A percentile compares a stretch with the other conserved stretches of the same genome.
Evolutionary conservation across 2,888 invertebrate species (phyloP).

Genomic region (Amphiduros pacificus): DNA sequence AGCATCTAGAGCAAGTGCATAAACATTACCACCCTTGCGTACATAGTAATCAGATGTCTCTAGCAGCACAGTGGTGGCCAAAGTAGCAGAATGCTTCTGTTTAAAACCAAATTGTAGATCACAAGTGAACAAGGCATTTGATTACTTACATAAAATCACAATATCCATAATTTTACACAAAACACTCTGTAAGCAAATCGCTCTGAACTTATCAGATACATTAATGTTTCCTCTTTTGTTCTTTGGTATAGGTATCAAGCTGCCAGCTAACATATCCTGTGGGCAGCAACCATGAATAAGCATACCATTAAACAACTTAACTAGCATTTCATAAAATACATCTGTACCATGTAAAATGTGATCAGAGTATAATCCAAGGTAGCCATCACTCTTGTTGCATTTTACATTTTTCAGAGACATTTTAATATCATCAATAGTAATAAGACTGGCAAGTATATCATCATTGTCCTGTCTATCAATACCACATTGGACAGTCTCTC

Average conservation of each 20-base stretch:
- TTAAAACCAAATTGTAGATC: neutral
- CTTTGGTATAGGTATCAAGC: neutral
- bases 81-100: neutral
- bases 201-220: neutral
- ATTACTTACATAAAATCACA: no score
- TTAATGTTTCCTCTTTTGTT: neutral
- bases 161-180: no score
- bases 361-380: no score
- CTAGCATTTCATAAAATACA: neutral
- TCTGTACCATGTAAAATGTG: neutral
- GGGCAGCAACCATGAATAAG: neutral
- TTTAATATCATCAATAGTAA: neutral
- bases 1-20: neutral
- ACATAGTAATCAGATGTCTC: neutral
- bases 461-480: neutral
- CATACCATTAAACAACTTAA: neutral
- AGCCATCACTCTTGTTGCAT: neutral
- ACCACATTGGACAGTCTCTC: no score
- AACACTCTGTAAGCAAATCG: no score
- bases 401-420: neutral
- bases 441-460: neutral
- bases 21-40: neutral
- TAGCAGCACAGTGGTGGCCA: neutral
- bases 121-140: no score
- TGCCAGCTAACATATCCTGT: neutral